Evolutionary conservation across 2,113 vertebrate species (phyloP).

Genomic region (Camarhynchus parvulus): DNA sequence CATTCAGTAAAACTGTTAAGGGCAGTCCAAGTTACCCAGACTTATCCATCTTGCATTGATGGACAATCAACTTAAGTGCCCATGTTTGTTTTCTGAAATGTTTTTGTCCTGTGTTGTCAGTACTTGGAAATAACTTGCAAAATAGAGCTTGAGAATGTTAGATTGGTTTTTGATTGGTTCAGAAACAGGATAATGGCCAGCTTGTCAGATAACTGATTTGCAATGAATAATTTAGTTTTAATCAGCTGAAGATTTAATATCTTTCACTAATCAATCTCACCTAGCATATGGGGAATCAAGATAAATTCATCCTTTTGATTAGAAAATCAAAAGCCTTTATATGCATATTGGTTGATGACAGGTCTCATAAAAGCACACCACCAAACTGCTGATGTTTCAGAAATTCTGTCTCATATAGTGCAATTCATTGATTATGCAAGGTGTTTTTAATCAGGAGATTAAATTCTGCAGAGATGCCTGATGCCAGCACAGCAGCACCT

Average conservation of each 20-base stretch:
- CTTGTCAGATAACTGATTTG: constrained; percentile 24
- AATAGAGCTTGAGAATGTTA: background rate
- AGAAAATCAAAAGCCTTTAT: constrained; percentile 31
- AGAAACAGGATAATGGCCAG: background rate
- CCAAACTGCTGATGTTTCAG: constrained; percentile 6
- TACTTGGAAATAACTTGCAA: background rate
- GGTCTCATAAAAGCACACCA: background rate
- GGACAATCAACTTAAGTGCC: background rate
- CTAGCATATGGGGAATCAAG: constrained; percentile 28
- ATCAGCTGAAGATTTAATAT: constrained; percentile 35
- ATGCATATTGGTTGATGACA: background rate
- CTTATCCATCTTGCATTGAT: background rate
- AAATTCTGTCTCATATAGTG: background rate
- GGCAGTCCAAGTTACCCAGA: background rate
- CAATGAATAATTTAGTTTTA: constrained; percentile 46
- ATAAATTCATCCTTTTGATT: constrained; percentile 40
- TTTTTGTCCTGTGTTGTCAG: background rate
- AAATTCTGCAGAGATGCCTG: background rate
- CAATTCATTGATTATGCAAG: background rate
- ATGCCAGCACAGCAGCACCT: background rate
- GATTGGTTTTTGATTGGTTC: background rate
- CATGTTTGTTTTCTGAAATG: background rate
- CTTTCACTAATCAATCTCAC: constrained; percentile 37
- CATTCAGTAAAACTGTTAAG: background rate
- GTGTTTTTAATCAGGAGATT: background rate